phyloP scores from a whole-genome alignment of 1,140 invertebrate genomes.

The Ericerus pela region DNA sequence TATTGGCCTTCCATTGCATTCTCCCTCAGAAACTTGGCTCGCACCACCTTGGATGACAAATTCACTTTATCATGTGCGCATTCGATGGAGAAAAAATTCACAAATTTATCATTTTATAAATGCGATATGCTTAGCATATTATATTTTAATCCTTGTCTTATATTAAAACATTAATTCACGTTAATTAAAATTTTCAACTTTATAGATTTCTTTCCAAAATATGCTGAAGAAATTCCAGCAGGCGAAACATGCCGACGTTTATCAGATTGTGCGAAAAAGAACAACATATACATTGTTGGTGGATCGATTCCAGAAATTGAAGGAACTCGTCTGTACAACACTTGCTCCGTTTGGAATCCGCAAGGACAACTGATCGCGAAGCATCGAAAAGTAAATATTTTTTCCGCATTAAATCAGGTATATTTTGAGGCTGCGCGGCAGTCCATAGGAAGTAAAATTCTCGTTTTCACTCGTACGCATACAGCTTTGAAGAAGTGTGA shows the following conservation, averaged over 20 bases:
- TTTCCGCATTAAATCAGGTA: not conserved
- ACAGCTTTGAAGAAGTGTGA: not conserved
- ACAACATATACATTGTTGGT: conserved; percentile 68
- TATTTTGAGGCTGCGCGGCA: not conserved
- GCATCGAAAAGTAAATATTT: conserved; percentile 44
- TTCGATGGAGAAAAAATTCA: too few species aligned
- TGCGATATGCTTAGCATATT: too few species aligned
- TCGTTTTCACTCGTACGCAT: not conserved
- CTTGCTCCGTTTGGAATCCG: conserved; percentile 74
- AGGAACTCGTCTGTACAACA: conserved; percentile 67
- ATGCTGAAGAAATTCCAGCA: conserved; percentile 67
- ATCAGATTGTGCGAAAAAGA: conserved; percentile 56
- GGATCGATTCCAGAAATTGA: conserved; percentile 74
- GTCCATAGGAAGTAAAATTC: not conserved
- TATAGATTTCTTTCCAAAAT: conserved; percentile 61
- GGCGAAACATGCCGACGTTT: conserved; percentile 56
- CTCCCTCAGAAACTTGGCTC: too few species aligned
- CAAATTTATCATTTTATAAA: too few species aligned
- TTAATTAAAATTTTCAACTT: too few species aligned
- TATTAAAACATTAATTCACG: conserved; percentile 1
- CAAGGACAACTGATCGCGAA: conserved; percentile 56
- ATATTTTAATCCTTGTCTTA: too few species aligned
- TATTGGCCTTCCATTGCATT: too few species aligned
- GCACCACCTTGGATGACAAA: too few species aligned
- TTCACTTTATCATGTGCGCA: too few species aligned